Evolutionary conservation across 1,140 invertebrate species (phyloP).

Genomic region (Maniola jurtina): DNA sequence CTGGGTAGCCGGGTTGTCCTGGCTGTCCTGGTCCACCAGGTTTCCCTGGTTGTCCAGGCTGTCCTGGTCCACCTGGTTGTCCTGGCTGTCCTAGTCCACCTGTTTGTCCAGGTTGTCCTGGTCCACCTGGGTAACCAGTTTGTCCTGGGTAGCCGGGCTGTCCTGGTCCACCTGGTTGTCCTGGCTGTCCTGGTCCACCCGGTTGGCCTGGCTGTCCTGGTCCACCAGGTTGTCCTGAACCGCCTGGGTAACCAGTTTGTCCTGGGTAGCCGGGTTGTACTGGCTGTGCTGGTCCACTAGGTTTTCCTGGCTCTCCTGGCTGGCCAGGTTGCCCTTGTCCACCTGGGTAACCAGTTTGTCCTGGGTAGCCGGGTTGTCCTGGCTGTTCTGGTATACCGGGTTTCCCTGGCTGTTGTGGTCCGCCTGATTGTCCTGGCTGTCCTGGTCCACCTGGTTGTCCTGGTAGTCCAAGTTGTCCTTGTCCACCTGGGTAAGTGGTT

Average conservation of each 20-base stretch:
- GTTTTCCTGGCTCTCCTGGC: conserved; percentile 29
- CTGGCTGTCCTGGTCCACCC: conserved; percentile 36
- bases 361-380: conserved; percentile 25
- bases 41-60: conserved; percentile 40
- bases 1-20: conserved; percentile 27
- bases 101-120: conserved; percentile 38
- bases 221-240: conserved; percentile 33
- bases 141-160: too few species aligned
- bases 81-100: conserved; percentile 36
- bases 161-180: conserved; percentile 37
- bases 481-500: neutral
- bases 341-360: conserved; percentile 10
- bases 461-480: neutral
- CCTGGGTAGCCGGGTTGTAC: neutral
- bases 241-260: conserved; percentile 10
- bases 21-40: conserved; percentile 43
- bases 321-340: conserved; percentile 19
- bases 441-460: conserved; percentile 2
- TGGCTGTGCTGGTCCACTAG: conserved; percentile 28
- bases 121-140: neutral
- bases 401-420: neutral
- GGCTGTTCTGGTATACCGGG: conserved; percentile 18
- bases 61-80: conserved; percentile 29
- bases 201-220: conserved; percentile 39
- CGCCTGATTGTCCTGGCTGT: conserved; percentile 10